phyloP scores from a whole-genome alignment of 2,888 invertebrate genomes.

The Orgyia antiqua region DNA sequence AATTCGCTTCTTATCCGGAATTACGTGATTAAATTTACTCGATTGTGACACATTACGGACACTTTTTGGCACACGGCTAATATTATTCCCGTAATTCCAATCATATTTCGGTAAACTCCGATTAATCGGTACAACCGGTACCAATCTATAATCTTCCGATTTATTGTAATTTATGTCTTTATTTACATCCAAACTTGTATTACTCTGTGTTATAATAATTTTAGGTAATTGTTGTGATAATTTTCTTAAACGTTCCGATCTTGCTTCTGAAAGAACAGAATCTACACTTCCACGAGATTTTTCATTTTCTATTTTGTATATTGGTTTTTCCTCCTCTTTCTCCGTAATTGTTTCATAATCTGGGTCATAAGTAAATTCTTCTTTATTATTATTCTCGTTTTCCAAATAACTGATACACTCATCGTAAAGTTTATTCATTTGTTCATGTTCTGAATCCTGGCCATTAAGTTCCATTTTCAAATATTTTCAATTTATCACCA shows the following conservation, averaged over 20 bases:
- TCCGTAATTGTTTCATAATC: conserved; percentile 40
- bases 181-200: conserved; percentile 42
- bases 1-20: conserved; percentile 9
- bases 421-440: conserved; percentile 59
- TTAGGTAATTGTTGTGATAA: conserved; percentile 60
- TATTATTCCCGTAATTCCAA: conserved; percentile 12
- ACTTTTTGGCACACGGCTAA: conserved; percentile 5
- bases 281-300: conserved; percentile 41
- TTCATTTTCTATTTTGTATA: conserved; percentile 51
- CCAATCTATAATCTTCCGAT: not conserved
- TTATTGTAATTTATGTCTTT: conserved; percentile 5
- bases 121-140: conserved; percentile 3
- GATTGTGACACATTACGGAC: conserved; percentile 2
- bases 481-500: not conserved
- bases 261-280: conserved; percentile 37
- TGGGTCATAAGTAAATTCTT: not conserved
- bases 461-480: conserved; percentile 25
- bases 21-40: conserved; percentile 3
- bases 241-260: conserved; percentile 53
- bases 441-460: conserved; percentile 38
- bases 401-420: conserved; percentile 61
- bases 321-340: conserved; percentile 21
- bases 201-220: conserved; percentile 64
- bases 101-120: conserved; percentile 3
- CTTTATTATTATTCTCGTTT: conserved; percentile 3